phyloP scores from a whole-genome alignment of 1,140 invertebrate genomes.

The Archivesica marissinica region DNA sequence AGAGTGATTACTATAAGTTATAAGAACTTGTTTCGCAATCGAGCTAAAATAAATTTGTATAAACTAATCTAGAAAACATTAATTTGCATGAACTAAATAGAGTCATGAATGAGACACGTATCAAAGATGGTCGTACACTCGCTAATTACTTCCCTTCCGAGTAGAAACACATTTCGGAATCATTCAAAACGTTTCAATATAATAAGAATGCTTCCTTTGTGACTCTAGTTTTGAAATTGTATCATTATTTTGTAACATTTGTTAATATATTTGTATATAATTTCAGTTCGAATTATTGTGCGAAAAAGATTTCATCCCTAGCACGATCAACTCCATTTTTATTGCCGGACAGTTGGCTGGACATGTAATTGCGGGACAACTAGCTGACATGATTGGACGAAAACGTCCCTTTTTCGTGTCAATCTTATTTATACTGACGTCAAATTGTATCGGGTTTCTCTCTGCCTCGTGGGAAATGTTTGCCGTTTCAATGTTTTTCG shows the following conservation, averaged over 20 bases:
- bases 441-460: conserved; percentile 64
- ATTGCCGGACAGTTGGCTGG: conserved; percentile 75
- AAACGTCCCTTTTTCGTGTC: conserved; percentile 67
- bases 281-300: conserved; percentile 76
- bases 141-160: no score
- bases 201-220: neutral
- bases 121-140: neutral
- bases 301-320: conserved; percentile 63
- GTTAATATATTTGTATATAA: neutral
- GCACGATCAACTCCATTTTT: conserved; percentile 71
- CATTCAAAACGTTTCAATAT: neutral
- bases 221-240: no score
- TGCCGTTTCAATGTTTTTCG: conserved; percentile 69
- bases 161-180: neutral
- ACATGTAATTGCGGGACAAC: conserved; percentile 65
- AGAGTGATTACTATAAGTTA: no score
- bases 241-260: neutral
- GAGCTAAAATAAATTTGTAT: no score
- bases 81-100: neutral
- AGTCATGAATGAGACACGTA: neutral
- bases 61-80: no score
- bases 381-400: conserved; percentile 73
- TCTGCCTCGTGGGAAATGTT: conserved; percentile 74
- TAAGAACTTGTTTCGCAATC: no score
- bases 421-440: conserved; percentile 50